Evolutionary conservation across 2,888 invertebrate genomes (phyloP).

Genomic region (Aricia artaxerxes): DNA sequence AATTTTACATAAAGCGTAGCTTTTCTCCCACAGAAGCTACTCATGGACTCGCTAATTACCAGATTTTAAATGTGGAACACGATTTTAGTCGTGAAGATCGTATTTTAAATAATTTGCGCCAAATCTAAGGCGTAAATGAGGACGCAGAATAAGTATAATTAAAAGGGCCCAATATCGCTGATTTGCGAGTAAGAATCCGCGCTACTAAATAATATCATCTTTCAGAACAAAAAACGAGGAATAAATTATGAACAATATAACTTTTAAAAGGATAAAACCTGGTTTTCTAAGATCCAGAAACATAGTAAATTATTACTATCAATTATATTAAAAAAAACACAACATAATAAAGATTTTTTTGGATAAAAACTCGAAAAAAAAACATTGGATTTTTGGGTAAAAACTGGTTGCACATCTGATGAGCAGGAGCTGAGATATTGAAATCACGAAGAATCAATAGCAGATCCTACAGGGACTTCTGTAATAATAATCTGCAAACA

Average conservation of each 20-base stretch:
- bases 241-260: too few species aligned
- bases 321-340: not conserved
- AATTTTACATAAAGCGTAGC: not conserved
- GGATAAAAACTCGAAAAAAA: not conserved
- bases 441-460: not conserved
- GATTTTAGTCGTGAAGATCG: not conserved
- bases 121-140: not conserved
- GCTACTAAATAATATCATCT: too few species aligned
- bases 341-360: not conserved
- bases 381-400: not conserved
- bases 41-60: not conserved
- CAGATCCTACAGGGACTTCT: conserved; percentile 4
- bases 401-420: conserved; percentile 14
- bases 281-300: too few species aligned
- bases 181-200: too few species aligned
- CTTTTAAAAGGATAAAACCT: too few species aligned
- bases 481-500: not conserved
- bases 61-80: not conserved
- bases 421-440: conserved; percentile 13
- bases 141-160: not conserved
- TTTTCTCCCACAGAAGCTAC: not conserved
- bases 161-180: too few species aligned
- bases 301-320: too few species aligned
- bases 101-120: too few species aligned
- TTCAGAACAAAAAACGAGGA: too few species aligned